Evolutionary conservation across 2,797 vertebrate genomes (phyloP).

Genomic region (Pelobates cultripes): DNA sequence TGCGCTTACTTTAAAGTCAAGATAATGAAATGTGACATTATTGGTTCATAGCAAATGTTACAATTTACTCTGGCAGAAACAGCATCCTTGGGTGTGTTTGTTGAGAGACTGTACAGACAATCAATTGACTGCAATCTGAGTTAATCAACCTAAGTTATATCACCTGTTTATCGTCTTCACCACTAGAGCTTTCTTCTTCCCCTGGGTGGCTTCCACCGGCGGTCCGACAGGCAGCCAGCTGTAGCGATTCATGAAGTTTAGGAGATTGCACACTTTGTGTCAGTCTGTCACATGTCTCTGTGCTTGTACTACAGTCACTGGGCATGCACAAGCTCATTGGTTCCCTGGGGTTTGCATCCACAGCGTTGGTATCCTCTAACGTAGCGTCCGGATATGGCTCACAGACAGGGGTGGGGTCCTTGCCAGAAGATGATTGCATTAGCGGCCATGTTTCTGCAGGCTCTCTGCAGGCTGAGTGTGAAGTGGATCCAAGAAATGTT

Average conservation of each 20-base stretch:
- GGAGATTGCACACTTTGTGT: slow-evolving; percentile 1
- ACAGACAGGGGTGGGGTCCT: slow-evolving; percentile 66
- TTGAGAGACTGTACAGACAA: not conserved
- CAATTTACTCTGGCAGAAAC: no score
- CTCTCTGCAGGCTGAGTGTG: slow-evolving; percentile 68
- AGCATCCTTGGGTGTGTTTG: not conserved
- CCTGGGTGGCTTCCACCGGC: slow-evolving; percentile 55
- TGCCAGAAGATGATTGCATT: slow-evolving; percentile 67
- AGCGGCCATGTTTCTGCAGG: slow-evolving; percentile 76
- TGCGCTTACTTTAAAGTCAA: not conserved
- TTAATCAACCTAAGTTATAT: not conserved
- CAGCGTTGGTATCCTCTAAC: slow-evolving; percentile 61
- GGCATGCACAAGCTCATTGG: slow-evolving; percentile 52
- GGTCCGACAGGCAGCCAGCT: not conserved
- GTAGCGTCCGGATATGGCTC: slow-evolving; percentile 67
- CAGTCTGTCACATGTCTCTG: not conserved
- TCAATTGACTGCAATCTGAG: not conserved
- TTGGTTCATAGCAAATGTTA: slow-evolving; percentile 12
- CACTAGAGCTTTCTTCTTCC: slow-evolving; percentile 22
- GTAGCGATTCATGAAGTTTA: slow-evolving; percentile 19
- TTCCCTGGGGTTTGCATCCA: slow-evolving; percentile 62
- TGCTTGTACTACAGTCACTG: slow-evolving; percentile 55
- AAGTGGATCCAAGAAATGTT: slow-evolving; percentile 69
- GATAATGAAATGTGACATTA: not conserved
- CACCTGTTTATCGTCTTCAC: slow-evolving; percentile 33